Conservation (phyloP, 2,888 invertebrate species). For the Amorpha juglandis region DNA sequence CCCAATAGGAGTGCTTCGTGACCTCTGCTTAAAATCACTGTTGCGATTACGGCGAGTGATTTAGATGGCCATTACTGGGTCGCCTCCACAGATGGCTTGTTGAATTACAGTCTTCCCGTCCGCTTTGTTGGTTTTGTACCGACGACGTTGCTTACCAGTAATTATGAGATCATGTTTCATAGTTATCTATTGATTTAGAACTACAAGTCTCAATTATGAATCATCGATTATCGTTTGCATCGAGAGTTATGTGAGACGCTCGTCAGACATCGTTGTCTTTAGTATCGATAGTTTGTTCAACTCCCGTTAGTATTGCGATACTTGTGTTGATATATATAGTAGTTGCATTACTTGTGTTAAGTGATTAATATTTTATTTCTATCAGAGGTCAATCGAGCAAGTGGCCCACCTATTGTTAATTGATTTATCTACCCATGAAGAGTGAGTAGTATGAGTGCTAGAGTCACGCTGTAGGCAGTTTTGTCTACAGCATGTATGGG, state of each 20-base stretch:
- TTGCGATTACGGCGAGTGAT: constrained; percentile 78
- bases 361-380: too few relatives aligned
- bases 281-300: constrained; percentile 57
- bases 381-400: too few relatives aligned
- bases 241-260: constrained; percentile 68
- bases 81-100: constrained; percentile 73
- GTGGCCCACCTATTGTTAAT: too few relatives aligned
- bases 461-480: too few relatives aligned
- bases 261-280: constrained; percentile 63
- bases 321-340: neutral
- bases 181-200: constrained; percentile 78
- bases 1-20: constrained; percentile 72
- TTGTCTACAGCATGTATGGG: too few relatives aligned
- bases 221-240: constrained; percentile 70
- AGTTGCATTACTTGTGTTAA: neutral
- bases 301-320: constrained; percentile 40
- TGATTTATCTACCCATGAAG: too few relatives aligned
- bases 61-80: constrained; percentile 75
- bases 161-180: constrained; percentile 81
- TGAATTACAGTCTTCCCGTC: constrained; percentile 76
- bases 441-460: too few relatives aligned
- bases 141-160: constrained; percentile 65
- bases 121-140: constrained; percentile 74
- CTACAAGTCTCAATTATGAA: constrained; percentile 77
- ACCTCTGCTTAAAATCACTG: constrained; percentile 76